These are phyloP conservation scores for Diogma glabrata DNA, from an alignment of 2,888 invertebrate species.

Conservation along the genomic window DNA sequence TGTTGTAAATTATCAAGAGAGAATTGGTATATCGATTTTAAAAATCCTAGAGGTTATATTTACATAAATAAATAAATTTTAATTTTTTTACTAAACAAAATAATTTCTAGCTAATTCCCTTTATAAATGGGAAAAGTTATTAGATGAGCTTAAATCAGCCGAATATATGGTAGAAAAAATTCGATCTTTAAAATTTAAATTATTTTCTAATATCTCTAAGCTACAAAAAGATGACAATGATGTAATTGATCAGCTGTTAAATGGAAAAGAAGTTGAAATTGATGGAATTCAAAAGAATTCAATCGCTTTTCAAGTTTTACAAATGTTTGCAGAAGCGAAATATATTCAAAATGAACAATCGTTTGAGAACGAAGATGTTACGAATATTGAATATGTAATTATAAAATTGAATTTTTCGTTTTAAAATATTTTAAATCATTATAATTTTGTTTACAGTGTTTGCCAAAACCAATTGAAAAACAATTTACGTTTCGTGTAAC, in stretches of 20 bases:
- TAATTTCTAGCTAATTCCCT: conserved; percentile 10
- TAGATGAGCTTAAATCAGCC: conserved; percentile 17
- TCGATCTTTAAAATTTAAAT: conserved; percentile 18
- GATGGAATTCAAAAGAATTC: conserved; percentile 16
- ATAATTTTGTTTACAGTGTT: conserved; percentile 17
- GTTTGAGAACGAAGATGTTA: neutral
- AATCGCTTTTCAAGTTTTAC: conserved; percentile 17
- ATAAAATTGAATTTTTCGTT: neutral
- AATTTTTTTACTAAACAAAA: neutral
- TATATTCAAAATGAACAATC: conserved; percentile 17
- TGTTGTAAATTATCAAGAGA: conserved; percentile 15
- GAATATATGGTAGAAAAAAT: conserved; percentile 18
- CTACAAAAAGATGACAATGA: conserved; percentile 11
- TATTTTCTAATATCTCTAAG: conserved; percentile 14
- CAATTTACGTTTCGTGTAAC: conserved; percentile 39
- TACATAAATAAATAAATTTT: neutral
- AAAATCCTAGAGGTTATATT: neutral
- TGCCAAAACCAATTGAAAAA: conserved; percentile 30
- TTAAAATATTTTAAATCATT: neutral
- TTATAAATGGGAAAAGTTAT: conserved; percentile 20
- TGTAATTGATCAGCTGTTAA: conserved; percentile 17
- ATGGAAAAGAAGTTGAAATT: conserved; percentile 18
- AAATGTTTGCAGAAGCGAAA: conserved; percentile 19
- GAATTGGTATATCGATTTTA: conserved; percentile 9
- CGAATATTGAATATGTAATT: conserved; percentile 1